Evolutionary conservation across 2,888 invertebrate species (phyloP).

Genomic region (Loripinus fragilis): DNA sequence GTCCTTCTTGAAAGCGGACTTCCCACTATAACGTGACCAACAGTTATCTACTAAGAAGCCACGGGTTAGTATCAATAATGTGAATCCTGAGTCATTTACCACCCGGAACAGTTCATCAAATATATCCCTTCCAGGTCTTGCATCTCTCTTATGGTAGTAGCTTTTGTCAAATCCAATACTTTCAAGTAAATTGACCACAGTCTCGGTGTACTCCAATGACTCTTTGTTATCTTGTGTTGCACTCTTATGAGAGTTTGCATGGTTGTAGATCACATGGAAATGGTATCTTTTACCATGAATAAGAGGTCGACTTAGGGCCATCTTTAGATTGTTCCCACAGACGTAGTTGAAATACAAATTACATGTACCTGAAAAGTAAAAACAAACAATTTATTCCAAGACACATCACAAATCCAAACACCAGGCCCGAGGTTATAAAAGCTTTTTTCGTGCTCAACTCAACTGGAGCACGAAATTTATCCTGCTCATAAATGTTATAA

Average conservation of each 20-base stretch:
- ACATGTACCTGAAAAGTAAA: too few species aligned
- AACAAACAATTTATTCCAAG: too few species aligned
- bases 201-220: slow-evolving; percentile 19
- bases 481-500: too few species aligned
- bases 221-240: slow-evolving; percentile 12
- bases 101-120: slow-evolving; percentile 39
- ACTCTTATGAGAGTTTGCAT: slow-evolving; percentile 15
- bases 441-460: too few species aligned
- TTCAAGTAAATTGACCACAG: background rate
- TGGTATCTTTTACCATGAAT: slow-evolving; percentile 23
- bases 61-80: slow-evolving; percentile 29
- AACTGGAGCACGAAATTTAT: too few species aligned
- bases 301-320: background rate
- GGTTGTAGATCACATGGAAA: slow-evolving; percentile 36
- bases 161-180: slow-evolving; percentile 11
- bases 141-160: slow-evolving; percentile 43
- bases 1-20: slow-evolving; percentile 31
- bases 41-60: slow-evolving; percentile 41
- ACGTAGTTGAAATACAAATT: too few species aligned
- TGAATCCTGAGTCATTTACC: slow-evolving; percentile 24
- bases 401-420: too few species aligned
- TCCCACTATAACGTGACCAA: slow-evolving; percentile 32
- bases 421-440: too few species aligned
- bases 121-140: slow-evolving; percentile 38
- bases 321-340: too few species aligned